Base-by-base conservation (phyloP, 2,797 vertebrate genomes). In the Cynopterus sphinx region DNA sequence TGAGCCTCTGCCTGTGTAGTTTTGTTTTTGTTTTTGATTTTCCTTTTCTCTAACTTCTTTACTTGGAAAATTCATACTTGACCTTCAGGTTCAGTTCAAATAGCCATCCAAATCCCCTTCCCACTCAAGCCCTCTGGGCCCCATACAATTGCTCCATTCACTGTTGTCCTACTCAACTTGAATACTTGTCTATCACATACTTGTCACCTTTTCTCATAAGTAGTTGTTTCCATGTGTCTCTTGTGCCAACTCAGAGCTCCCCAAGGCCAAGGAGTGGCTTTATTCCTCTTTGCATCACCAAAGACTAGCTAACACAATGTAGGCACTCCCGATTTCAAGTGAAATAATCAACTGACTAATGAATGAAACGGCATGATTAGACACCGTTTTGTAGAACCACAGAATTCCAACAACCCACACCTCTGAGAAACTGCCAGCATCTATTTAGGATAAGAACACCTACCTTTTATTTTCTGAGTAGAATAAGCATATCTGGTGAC, bases 391-490 rank as follows among this genome's bases (percentile, higher is more conserved):
- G 46, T 93, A 86, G 94, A 73, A 59, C 87, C 59, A 46, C 63
- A 96, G 87, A 93, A 96, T 89, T 97, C 55, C 73, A 96, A 53
- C 87, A 77, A 28, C n/a, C 19, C 3, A 96, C 94, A 71, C 63
- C 55, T 90, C 94, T 70, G 77, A 71, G 65, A 82, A 97, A 97
- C 81, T 7, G 1, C 92, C 77, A 13, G 57, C 11, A 97, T 97
- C 90, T 97, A 90, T 93, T 95, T 93, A 85, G 82, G 82, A n/a
- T 95, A 97, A 61, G 93, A 73, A 87, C 82, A 96, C 79, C 46
- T 82, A 63, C 59, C 94, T 90, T 0, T 4, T 82, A 84, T 84
- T 96, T 93, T 63, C 36, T 16, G 11, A 71, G 77, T 28, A 97
- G 87, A 4, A 89, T 79, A 78, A 79, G 57, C 51, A 53, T 2